phyloP scores from a whole-genome alignment of 2,888 invertebrate genomes.

The Stenurella melanura region DNA sequence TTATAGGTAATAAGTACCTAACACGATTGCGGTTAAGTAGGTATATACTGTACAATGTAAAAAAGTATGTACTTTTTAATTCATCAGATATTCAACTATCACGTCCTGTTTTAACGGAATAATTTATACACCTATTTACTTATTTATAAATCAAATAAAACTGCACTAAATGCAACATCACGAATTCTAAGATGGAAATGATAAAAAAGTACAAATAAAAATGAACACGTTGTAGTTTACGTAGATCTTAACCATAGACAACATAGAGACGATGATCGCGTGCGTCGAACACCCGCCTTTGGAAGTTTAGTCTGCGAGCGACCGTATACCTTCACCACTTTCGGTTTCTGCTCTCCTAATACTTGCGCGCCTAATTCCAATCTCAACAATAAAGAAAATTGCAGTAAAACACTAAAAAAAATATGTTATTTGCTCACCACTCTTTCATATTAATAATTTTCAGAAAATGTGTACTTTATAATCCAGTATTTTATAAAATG shows the following conservation, averaged over 20 bases:
- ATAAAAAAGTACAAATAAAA: conserved; percentile 12
- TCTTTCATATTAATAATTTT: not conserved
- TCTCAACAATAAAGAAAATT: conserved; percentile 49
- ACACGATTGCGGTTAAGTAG: too few relatives aligned
- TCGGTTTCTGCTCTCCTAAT: conserved; percentile 69
- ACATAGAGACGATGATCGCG: conserved; percentile 18
- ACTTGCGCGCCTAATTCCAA: conserved; percentile 69
- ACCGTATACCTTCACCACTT: conserved; percentile 56
- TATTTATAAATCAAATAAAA: not conserved
- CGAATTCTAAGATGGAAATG: conserved; percentile 5
- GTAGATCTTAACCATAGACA: conserved; percentile 1
- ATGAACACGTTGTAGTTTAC: not conserved
- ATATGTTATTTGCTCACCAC: conserved; percentile 4
- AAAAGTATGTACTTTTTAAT: not conserved
- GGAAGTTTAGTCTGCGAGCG: conserved; percentile 20
- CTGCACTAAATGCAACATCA: conserved; percentile 4
- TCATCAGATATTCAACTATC: not conserved
- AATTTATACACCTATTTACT: too few relatives aligned
- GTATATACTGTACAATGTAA: not conserved
- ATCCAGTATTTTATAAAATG: not conserved
- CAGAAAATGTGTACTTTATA: conserved; percentile 14
- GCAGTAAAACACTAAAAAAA: conserved; percentile 39
- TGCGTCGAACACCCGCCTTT: not conserved
- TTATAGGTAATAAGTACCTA: too few relatives aligned
- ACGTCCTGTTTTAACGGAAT: not conserved